Conservation (phyloP, 2,113 vertebrate species). For the Caracal caracal region DNA sequence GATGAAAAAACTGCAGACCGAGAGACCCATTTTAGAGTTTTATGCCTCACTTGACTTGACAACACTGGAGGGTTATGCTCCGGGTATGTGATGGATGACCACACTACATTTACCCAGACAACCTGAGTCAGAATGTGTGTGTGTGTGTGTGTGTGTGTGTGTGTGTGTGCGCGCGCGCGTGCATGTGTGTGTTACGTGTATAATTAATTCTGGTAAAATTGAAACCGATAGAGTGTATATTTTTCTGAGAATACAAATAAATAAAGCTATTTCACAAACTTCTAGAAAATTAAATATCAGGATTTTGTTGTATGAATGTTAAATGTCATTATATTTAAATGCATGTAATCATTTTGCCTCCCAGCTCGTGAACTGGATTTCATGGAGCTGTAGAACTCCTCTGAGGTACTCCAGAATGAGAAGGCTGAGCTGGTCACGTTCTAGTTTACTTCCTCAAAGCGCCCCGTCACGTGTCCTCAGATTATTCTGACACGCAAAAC, state of each 20-base stretch:
- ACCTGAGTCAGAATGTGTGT: background rate
- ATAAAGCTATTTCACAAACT: background rate
- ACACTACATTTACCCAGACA: background rate
- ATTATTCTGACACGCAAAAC: background rate
- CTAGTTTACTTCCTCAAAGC: background rate
- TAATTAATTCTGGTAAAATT: background rate
- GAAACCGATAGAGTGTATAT: background rate
- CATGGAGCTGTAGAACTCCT: background rate
- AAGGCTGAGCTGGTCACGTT: background rate
- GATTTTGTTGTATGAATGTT: background rate
- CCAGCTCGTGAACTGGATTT: background rate
- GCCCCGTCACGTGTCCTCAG: background rate
- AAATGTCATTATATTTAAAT: background rate
- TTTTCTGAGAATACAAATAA: background rate
- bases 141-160: background rate
- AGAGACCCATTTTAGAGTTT: background rate
- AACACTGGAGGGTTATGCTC: background rate
- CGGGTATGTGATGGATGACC: fast-evolving
- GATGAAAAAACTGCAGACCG: background rate
- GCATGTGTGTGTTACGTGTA: background rate
- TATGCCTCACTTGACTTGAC: background rate
- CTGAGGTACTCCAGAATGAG: background rate
- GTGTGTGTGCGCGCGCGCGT: background rate
- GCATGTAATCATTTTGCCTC: background rate
- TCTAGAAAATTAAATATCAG: background rate